These are phyloP conservation scores for Acrobasis consociella DNA, from an alignment of 2,888 invertebrate genomes.

Conservation along the genomic window DNA sequence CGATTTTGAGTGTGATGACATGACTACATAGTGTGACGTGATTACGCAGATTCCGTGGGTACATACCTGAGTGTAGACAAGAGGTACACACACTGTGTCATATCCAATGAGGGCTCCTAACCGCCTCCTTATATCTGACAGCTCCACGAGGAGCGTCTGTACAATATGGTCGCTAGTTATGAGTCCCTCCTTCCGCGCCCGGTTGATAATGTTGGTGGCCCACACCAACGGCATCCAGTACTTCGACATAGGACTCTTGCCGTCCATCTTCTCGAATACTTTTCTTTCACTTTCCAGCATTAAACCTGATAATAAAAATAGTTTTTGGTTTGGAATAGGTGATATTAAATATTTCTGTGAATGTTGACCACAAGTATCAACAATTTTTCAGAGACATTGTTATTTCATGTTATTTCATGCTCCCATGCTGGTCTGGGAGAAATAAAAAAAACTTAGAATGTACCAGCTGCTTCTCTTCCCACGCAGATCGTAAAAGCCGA, in stretches of 20 bases:
- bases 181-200: slow-evolving; percentile 92
- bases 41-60: background rate
- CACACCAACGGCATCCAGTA: slow-evolving; percentile 97
- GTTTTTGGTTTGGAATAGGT: too few relatives aligned
- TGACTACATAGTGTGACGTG: too few relatives aligned
- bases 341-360: too few relatives aligned
- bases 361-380: too few relatives aligned
- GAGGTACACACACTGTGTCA: slow-evolving; percentile 95
- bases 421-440: too few relatives aligned
- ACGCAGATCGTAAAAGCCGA: too few relatives aligned
- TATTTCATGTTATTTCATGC: too few relatives aligned
- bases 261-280: slow-evolving; percentile 95
- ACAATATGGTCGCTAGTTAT: slow-evolving; percentile 96
- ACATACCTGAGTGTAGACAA: slow-evolving; percentile 94
- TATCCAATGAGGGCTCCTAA: slow-evolving; percentile 94
- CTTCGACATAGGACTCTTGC: slow-evolving; percentile 92
- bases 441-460: too few relatives aligned
- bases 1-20: too few relatives aligned
- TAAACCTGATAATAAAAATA: slow-evolving; percentile 83
- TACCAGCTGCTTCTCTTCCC: too few relatives aligned
- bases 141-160: slow-evolving; percentile 93
- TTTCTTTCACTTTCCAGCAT: slow-evolving; percentile 96
- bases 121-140: slow-evolving; percentile 93
- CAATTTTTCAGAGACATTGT: too few relatives aligned
- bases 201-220: slow-evolving; percentile 95